A percentile compares a stretch with the other conserved stretches of the same genome.
These are phyloP conservation scores for Daubentonia madagascariensis DNA, from an alignment of 2,113 vertebrate species.

Conservation along the genomic window DNA sequence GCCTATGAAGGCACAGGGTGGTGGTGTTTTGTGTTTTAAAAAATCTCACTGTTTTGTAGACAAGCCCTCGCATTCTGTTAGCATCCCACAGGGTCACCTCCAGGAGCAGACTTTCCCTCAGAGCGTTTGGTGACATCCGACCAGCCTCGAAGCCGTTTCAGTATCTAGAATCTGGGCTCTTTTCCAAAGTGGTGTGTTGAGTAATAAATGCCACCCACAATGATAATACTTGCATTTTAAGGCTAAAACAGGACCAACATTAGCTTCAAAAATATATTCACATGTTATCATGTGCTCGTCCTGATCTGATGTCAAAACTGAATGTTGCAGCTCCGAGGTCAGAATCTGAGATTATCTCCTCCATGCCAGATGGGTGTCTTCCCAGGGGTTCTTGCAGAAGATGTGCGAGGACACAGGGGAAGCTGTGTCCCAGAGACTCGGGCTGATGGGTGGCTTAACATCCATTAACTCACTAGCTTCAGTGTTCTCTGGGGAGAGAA, in stretches of 20 bases:
- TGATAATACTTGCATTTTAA: fast-evolving
- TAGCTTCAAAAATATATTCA: not conserved
- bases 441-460: not conserved
- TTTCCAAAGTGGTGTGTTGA: not conserved
- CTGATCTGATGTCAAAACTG: fast-evolving
- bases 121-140: fast-evolving
- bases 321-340: fast-evolving
- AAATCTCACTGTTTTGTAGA: fast-evolving
- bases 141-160: fast-evolving
- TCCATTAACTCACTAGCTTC: fast-evolving
- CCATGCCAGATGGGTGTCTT: not conserved
- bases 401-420: no score
- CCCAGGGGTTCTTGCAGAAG: not conserved
- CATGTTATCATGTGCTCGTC: fast-evolving
- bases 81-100: fast-evolving
- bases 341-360: fast-evolving
- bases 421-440: fast-evolving
- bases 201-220: fast-evolving
- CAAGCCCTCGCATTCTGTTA: fast-evolving
- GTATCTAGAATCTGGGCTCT: fast-evolving
- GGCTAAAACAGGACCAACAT: fast-evolving
- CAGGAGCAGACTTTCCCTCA: fast-evolving
- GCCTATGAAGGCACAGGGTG: fast-evolving
- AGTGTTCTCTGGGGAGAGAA: not conserved
- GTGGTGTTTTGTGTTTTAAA: fast-evolving